These are phyloP conservation scores for Fragum sueziense DNA, from an alignment of 2,888 invertebrate genomes.

Conservation along the genomic window DNA sequence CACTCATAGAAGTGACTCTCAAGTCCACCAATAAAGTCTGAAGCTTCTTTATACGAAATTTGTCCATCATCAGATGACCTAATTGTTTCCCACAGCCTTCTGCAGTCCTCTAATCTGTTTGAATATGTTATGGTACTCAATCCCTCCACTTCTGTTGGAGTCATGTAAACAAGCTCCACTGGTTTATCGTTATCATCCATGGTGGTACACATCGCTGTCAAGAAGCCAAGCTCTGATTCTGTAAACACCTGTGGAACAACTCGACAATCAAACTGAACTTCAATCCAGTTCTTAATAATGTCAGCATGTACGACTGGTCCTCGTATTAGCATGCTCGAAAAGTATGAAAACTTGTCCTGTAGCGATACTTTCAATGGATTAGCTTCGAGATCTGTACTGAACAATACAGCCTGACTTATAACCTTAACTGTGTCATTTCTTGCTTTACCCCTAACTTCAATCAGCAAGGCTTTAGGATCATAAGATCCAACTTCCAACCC, in stretches of 20 bases:
- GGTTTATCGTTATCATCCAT: conserved; percentile 62
- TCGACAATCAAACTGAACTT: conserved; percentile 78
- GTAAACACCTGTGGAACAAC: conserved; percentile 67
- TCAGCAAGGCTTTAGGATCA: conserved; percentile 72
- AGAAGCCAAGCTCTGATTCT: conserved; percentile 73
- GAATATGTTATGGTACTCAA: conserved; percentile 70
- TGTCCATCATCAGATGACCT: conserved; percentile 62
- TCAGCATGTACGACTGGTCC: conserved; percentile 63
- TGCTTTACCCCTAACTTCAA: conserved; percentile 67
- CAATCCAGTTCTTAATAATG: conserved; percentile 67
- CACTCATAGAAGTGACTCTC: conserved; percentile 71
- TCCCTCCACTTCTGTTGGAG: conserved; percentile 70
- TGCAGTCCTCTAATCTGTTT: conserved; percentile 70
- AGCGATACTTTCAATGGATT: conserved; percentile 57
- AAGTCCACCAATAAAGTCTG: conserved; percentile 64
- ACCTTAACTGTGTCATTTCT: conserved; percentile 52
- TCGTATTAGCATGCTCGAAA: conserved; percentile 70
- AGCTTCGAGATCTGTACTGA: conserved; percentile 66
- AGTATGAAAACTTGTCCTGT: conserved; percentile 67
- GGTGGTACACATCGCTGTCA: conserved; percentile 76
- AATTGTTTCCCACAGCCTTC: conserved; percentile 71
- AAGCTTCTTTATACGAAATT: conserved; percentile 65
- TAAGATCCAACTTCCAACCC: conserved; percentile 63
- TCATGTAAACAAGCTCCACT: conserved; percentile 70
- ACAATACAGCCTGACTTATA: conserved; percentile 48